Base-by-base conservation (phyloP, 2,113 vertebrate genomes). In the Uria aalge region DNA sequence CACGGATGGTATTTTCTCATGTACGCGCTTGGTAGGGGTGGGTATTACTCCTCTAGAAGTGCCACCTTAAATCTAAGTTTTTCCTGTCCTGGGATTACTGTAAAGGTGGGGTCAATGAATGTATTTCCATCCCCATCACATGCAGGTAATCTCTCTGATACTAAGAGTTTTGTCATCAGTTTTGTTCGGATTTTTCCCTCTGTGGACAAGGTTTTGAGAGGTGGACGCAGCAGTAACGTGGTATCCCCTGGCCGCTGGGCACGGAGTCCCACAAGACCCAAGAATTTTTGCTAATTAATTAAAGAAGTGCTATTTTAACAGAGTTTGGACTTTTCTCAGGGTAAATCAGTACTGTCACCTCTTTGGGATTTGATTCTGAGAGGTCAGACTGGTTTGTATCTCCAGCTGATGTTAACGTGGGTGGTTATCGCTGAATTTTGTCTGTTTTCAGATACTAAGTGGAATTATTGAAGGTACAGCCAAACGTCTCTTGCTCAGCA, bases 31-130 rank as follows among this genome's bases (percentile, higher is more conserved):
- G 66, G 88, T 85, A 96, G 88, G 77, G 56, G 38, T 64, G 77
- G 91, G 91, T 93, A 79, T 82, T 90, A 59, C 92, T 93, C 60
- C 92, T 91, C 56, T 36, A 92, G 93, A 88, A 41, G 48, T 79
- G 79, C 96, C 85, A 72, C 72, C 20, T 91, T 95, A 94, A 95
- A 95, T 77, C 53, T 48, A 81, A 85, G 77, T 63, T 93, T 83
- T 87, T 64, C 63, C 96, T 95, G 92, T 79, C 89, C 81, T 81
- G 50, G 50, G 89, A 91, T 95, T 93, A 80, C 62, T 76, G 83
- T 94, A 92, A 76, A 60, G 48, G 79, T 5, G 50, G 78, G 77
- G 95, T 91, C 57, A 47, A 20, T 22, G 89, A 68, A 80, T 9
- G 53, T 14, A 12, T 16, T 40, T 15, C 26, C 3, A 6, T 24